These are phyloP conservation scores for Saguinus midas DNA, from an alignment of 2,113 vertebrate species.

Conservation along the genomic window DNA sequence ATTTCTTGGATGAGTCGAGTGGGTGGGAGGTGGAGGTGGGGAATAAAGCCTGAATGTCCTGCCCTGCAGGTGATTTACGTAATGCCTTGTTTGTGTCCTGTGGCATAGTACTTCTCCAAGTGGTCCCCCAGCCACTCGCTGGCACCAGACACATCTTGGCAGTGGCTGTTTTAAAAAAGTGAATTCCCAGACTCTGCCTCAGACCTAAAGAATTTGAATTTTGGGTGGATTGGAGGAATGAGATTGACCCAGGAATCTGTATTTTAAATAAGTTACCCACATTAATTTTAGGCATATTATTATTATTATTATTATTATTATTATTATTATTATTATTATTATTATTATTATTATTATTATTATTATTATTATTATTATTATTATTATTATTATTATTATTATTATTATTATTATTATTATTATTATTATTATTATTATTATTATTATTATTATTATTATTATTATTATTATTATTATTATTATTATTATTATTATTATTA, in stretches of 20 bases:
- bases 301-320: too few species aligned
- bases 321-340: too few species aligned
- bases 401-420: too few species aligned
- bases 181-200: background rate
- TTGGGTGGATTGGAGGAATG: background rate
- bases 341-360: too few species aligned
- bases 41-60: background rate
- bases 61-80: background rate
- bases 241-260: background rate
- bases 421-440: too few species aligned
- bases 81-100: too few species aligned
- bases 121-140: too few species aligned
- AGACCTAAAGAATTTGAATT: background rate
- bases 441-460: too few species aligned
- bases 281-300: background rate
- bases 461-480: too few species aligned
- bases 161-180: background rate
- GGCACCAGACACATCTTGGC: background rate
- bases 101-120: accelerated
- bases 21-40: background rate
- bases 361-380: too few species aligned
- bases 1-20: background rate
- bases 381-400: too few species aligned
- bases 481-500: too few species aligned
- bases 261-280: background rate